phyloP scores from a whole-genome alignment of 2,113 vertebrate species.

The Indicator indicator region DNA sequence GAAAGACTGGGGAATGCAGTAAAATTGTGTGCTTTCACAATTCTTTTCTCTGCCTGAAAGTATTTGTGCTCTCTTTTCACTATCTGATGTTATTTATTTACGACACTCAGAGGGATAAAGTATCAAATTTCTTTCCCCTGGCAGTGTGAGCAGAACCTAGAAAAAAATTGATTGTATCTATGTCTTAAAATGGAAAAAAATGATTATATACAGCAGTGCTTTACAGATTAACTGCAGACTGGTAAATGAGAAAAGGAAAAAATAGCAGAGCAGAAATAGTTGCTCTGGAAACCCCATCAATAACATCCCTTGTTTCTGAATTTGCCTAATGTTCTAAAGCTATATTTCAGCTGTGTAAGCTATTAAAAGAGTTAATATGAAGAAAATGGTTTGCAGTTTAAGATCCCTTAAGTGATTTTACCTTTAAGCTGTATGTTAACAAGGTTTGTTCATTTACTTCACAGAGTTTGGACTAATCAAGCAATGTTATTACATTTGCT shows the following conservation, averaged over 20 bases:
- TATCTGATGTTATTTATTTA: slow-evolving; percentile 12
- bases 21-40: not conserved
- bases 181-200: slow-evolving; percentile 1
- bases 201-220: not conserved
- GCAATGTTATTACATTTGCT: slow-evolving; percentile 26
- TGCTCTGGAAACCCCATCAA: not conserved
- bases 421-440: slow-evolving; percentile 11
- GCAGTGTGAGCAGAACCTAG: not conserved
- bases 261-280: not conserved
- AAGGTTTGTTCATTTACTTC: slow-evolving; percentile 27
- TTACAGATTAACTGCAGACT: slow-evolving; percentile 1
- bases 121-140: slow-evolving; percentile 5
- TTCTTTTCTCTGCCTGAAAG: not conserved
- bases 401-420: slow-evolving; percentile 17
- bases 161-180: slow-evolving; percentile 5
- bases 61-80: not conserved
- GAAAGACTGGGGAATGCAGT: not conserved
- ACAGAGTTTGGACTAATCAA: slow-evolving; percentile 33
- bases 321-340: not conserved
- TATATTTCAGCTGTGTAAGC: not conserved
- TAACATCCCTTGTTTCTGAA: not conserved
- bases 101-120: not conserved
- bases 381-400: slow-evolving; percentile 24
- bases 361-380: slow-evolving; percentile 29
- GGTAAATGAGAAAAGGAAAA: slow-evolving; percentile 22